These are phyloP conservation scores for Drosophila persimilis DNA, from an alignment of 1,140 invertebrate species.

Conservation along the genomic window DNA sequence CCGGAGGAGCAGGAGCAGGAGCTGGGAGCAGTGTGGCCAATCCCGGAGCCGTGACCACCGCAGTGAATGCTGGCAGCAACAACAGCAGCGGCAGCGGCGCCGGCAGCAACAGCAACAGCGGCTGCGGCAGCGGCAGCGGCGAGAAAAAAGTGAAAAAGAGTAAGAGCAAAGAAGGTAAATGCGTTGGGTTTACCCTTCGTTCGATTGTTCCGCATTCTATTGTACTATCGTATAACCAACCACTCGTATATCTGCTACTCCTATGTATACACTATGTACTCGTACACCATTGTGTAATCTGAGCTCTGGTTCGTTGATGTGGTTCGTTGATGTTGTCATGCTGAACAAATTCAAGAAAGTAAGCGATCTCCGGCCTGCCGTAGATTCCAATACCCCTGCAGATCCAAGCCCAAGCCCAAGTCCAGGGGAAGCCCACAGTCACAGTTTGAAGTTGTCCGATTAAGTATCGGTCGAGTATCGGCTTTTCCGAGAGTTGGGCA, in stretches of 20 bases:
- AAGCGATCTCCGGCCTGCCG: neutral
- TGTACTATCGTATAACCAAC: neutral
- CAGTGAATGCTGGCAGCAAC: slow-evolving; percentile 12
- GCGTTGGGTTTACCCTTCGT: slow-evolving; percentile 80
- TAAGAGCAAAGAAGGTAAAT: slow-evolving; percentile 83
- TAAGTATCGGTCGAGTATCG: no score
- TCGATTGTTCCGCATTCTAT: slow-evolving; percentile 49
- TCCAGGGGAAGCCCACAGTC: no score
- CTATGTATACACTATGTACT: slow-evolving; percentile 15
- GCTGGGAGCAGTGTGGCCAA: slow-evolving; percentile 12
- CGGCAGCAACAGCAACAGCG: slow-evolving; percentile 46
- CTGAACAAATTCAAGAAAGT: slow-evolving; percentile 10
- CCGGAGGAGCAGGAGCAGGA: neutral
- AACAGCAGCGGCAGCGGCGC: slow-evolving; percentile 30
- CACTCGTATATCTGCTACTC: slow-evolving; percentile 7
- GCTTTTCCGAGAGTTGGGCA: no score
- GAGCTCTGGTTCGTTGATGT: slow-evolving; percentile 14
- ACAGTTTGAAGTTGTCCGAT: no score
- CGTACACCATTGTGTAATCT: slow-evolving; percentile 6
- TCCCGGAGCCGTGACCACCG: slow-evolving; percentile 3
- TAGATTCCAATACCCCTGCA: no score
- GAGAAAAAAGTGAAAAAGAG: slow-evolving; percentile 83
- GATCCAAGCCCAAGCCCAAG: no score
- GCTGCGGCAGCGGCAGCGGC: slow-evolving; percentile 74
- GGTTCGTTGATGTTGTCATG: slow-evolving; percentile 28